Evolutionary conservation across 1,140 invertebrate species (phyloP).

Genomic region (Drosophila sp.): DNA sequence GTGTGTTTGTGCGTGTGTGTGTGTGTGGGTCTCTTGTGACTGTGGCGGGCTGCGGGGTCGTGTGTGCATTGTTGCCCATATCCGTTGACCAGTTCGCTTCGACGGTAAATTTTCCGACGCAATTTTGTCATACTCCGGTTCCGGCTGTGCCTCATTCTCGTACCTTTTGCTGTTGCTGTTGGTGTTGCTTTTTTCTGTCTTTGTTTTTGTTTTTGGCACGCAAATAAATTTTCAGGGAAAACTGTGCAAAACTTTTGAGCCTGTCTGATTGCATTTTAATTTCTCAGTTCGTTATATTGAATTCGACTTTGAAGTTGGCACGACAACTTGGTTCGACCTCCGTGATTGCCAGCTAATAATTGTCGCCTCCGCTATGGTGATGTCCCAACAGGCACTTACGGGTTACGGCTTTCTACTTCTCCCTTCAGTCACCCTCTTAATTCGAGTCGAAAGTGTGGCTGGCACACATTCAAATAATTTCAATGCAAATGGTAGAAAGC

Average conservation of each 20-base stretch:
- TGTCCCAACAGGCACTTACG: constrained; percentile 9
- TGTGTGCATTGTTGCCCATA: constrained; percentile 39
- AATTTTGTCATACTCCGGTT: constrained; percentile 58
- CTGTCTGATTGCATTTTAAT: constrained; percentile 49
- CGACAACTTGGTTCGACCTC: constrained; percentile 7
- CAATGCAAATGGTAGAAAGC: constrained; percentile 50
- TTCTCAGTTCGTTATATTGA: constrained; percentile 47
- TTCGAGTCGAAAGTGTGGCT: constrained; percentile 26
- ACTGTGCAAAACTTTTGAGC: constrained; percentile 28
- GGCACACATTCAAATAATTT: constrained; percentile 64
- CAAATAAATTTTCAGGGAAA: constrained; percentile 47
- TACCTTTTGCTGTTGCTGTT: constrained; percentile 11
- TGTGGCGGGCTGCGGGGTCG: constrained; percentile 5
- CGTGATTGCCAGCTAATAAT: constrained; percentile 39
- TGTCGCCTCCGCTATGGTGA: constrained; percentile 26
- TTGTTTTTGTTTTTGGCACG: constrained; percentile 45
- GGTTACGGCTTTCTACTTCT: background rate
- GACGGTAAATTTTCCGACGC: constrained; percentile 70
- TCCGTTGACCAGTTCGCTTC: constrained; percentile 55
- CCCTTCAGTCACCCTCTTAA: background rate
- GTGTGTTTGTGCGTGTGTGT: background rate
- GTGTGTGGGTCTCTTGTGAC: constrained; percentile 10
- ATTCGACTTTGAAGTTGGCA: constrained; percentile 34
- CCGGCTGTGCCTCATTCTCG: constrained; percentile 22
- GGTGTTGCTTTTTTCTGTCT: background rate